Conservation (phyloP, 2,888 invertebrate species). For the Drosophila suboccidentalis region DNA sequence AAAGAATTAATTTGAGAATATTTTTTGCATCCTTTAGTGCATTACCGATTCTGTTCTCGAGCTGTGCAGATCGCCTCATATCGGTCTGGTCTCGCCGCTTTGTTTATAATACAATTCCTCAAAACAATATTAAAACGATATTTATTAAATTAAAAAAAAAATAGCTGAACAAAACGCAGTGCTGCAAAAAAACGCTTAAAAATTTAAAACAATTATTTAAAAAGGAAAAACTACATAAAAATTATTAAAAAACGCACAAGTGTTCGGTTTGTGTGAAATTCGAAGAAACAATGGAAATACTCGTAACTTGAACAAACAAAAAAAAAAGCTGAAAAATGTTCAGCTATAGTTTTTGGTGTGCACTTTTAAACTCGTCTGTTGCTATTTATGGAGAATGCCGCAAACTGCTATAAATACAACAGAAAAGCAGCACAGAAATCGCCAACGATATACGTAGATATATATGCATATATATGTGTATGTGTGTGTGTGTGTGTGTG, state of each 20-base stretch:
- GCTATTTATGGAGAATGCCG: constrained; percentile 82
- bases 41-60: constrained; percentile 86
- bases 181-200: constrained; percentile 8
- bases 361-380: constrained; percentile 46
- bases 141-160: constrained; percentile 1
- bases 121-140: constrained; percentile 1
- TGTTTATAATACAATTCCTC: constrained; percentile 55
- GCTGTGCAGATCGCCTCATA: constrained; percentile 82
- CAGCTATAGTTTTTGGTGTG: constrained; percentile 35
- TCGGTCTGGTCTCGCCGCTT: constrained; percentile 58
- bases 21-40: constrained; percentile 86
- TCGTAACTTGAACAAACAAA: constrained; percentile 9
- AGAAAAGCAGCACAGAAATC: constrained; percentile 38
- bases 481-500: constrained; percentile 12
- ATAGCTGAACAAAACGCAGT: constrained; percentile 13
- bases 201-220: constrained; percentile 1
- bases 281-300: constrained; percentile 17
- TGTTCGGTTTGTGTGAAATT: constrained; percentile 38
- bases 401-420: constrained; percentile 62
- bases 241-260: constrained; percentile 29
- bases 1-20: constrained; percentile 80
- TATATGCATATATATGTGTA: constrained; percentile 22
- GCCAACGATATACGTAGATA: constrained; percentile 40
- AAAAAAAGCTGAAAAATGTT: constrained; percentile 26
- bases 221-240: not conserved